Conservation (phyloP, 2,113 vertebrate genomes). For the Callorhinus ursinus region DNA sequence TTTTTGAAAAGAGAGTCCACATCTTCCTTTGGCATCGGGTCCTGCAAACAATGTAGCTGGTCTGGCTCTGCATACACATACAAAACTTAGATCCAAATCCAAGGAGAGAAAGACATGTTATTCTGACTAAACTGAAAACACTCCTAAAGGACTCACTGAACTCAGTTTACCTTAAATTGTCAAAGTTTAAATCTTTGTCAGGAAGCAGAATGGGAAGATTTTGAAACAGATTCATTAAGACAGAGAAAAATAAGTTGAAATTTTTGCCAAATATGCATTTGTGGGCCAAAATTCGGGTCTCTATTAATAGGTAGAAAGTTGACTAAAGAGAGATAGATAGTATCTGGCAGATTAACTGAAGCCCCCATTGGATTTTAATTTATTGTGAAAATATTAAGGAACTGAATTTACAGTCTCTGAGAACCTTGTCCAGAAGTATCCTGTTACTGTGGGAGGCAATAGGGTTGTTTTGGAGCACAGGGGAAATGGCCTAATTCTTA, state of each 20-base stretch:
- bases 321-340: not conserved
- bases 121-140: not conserved
- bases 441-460: slow-evolving; percentile 62
- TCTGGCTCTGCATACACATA: not conserved
- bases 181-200: not conserved
- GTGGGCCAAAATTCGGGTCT: not conserved
- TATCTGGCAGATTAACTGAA: slow-evolving; percentile 13
- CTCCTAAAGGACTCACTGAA: not conserved
- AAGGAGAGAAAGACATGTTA: not conserved
- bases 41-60: not conserved
- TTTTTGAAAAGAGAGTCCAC: not conserved
- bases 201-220: not conserved
- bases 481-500: slow-evolving; percentile 78
- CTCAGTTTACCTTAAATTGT: not conserved
- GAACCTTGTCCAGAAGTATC: slow-evolving; percentile 73
- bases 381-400: slow-evolving; percentile 76
- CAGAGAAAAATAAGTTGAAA: not conserved
- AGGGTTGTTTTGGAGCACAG: slow-evolving; percentile 73
- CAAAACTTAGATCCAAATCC: not conserved
- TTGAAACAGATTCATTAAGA: not conserved
- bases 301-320: not conserved
- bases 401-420: slow-evolving; percentile 74
- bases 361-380: slow-evolving; percentile 58
- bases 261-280: not conserved
- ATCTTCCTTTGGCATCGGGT: not conserved